Base-by-base conservation (phyloP, 2,113 vertebrate species). In the Cnemophilus loriae region DNA sequence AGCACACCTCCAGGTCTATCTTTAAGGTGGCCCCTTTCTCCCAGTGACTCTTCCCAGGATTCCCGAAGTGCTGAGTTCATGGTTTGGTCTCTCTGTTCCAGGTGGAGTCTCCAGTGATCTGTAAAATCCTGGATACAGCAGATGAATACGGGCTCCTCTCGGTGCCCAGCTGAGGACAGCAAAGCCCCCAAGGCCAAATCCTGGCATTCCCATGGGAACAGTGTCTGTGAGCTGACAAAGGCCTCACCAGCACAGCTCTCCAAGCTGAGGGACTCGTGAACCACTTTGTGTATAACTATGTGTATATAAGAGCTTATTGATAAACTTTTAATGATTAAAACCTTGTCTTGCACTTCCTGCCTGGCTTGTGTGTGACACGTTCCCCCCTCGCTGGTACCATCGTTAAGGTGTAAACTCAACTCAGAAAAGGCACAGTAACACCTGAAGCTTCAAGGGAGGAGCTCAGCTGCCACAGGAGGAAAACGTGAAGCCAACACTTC, bases 51-150 rank as follows among this genome's bases (percentile, higher is more conserved):
- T 17, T 37, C 22, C 73, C 33, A 16, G 14, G 67, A 21, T 32
- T 69, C 15, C 61, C 41, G 37, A 15, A 7, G 30, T 9, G n/a
- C 63, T 28, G 9, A 61, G 35, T 65, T 41, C 9, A 4, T 10
- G 10, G 55, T 33, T 55, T 67, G 46, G 56, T 84, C 82, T 16
- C 59, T 80, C 87, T 20, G 64, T 93, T 26, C 20, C 79, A 64
- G 99, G 99, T 99, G 92, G 99, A 99, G 97, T 99, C 99, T 91
- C 99, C 99, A 4, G 99, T 99, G 84, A 99, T 99, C 96, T 99
- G 99, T 97, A 99, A 99, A 97, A 99, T 99, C 94, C 97, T 99
- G 92, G 99, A 99, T 95, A 99, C 99, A 28, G 99, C 99, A 50
- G 99, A 99, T 92, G 99, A 99, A 97, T 97, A 99, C 0, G 99